Conservation (phyloP, 2,113 vertebrate genomes). For the Labrus mixtus region DNA sequence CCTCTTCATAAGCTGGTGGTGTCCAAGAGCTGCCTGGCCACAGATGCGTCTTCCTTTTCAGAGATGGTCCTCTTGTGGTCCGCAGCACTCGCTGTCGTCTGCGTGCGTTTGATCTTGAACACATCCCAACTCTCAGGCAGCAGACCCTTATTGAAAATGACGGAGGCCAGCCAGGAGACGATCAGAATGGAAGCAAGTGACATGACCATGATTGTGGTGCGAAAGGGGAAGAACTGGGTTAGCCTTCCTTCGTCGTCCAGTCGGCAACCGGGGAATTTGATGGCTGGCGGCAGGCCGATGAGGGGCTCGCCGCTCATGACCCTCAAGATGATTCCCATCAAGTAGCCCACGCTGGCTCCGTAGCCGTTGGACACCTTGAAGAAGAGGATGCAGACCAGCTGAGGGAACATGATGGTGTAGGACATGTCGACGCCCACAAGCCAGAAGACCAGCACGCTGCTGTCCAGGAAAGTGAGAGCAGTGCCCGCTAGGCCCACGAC, state of each 20-base stretch:
- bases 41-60: not conserved
- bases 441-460: constrained; percentile 87
- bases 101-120: constrained; percentile 72
- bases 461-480: constrained; percentile 82
- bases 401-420: constrained; percentile 87
- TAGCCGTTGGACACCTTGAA: constrained; percentile 77
- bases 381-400: constrained; percentile 87
- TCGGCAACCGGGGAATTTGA: constrained; percentile 82
- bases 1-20: constrained; percentile 67
- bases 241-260: constrained; percentile 61
- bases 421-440: constrained; percentile 88
- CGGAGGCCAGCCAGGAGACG: constrained; percentile 70
- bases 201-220: constrained; percentile 81
- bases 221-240: constrained; percentile 85
- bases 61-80: constrained; percentile 7
- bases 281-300: constrained; percentile 76
- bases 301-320: constrained; percentile 85
- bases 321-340: constrained; percentile 81
- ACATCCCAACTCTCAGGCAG: constrained; percentile 82
- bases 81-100: not conserved
- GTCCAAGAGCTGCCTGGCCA: constrained; percentile 60
- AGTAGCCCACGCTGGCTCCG: constrained; percentile 69
- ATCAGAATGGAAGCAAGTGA: constrained; percentile 72
- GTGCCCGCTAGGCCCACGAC: constrained; percentile 81
- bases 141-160: constrained; percentile 82